Percentiles rank a stretch among this genome's conserved stretches.
phyloP scores from a whole-genome alignment of 2,113 vertebrate genomes.

The Miniopterus natalensis region DNA sequence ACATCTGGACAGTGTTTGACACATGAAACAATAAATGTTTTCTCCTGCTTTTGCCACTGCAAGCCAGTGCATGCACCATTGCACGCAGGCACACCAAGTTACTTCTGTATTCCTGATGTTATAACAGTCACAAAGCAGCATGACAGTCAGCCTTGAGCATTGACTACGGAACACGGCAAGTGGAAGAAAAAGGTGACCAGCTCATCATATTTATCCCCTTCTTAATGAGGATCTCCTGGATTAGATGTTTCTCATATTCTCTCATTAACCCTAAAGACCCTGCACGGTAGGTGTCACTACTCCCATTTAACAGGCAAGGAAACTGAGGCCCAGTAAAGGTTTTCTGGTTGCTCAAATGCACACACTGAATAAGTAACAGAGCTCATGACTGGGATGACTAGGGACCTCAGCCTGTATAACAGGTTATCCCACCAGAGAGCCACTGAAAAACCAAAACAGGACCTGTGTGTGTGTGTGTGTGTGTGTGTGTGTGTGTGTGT shows the following conservation, averaged over 20 bases:
- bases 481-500: constrained; percentile 63
- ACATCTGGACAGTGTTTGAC: background rate
- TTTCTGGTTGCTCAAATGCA: background rate
- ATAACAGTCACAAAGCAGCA: background rate
- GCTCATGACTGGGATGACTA: background rate
- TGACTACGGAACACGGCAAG: background rate
- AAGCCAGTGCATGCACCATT: rapidly evolving
- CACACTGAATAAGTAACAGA: background rate
- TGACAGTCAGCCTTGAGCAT: background rate
- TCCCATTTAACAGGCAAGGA: constrained; percentile 33
- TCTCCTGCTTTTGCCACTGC: background rate
- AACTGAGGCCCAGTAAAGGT: background rate
- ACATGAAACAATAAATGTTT: background rate
- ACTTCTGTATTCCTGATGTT: background rate
- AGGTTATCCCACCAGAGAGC: constrained; percentile 14
- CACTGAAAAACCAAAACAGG: background rate
- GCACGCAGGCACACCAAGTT: background rate
- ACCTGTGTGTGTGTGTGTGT: background rate
- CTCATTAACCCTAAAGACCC: background rate
- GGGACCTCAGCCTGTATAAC: constrained; percentile 1
- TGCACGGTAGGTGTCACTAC: background rate
- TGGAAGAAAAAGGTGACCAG: background rate
- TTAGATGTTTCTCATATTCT: background rate
- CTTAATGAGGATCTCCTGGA: background rate
- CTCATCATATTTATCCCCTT: background rate